A percentile compares a stretch with the other conserved stretches of the same genome.
Conservation (phyloP, 1,140 invertebrate genomes). For the Portunus trituberculatus region DNA sequence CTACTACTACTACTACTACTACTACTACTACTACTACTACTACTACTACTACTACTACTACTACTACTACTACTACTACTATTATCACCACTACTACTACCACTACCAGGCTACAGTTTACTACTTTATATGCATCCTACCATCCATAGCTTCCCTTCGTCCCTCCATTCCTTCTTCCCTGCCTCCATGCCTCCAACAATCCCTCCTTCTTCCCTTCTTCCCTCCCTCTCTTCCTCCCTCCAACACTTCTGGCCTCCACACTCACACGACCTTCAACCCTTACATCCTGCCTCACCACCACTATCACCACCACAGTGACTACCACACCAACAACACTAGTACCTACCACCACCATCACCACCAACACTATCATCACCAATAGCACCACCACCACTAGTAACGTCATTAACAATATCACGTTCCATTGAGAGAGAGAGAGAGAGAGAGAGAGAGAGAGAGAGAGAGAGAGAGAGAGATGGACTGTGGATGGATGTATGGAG, state of each 20-base stretch:
- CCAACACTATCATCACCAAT: not conserved
- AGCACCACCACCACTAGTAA: not conserved
- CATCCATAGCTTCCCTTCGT: no score
- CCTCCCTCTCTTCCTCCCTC: no score
- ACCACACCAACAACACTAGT: not conserved
- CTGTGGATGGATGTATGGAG: no score
- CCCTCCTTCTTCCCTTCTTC: no score
- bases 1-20: not conserved
- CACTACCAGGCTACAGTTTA: not conserved
- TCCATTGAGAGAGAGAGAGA: no score
- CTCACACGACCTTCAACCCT: no score
- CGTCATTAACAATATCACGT: not conserved
- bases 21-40: slow-evolving; percentile 20
- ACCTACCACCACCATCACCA: not conserved
- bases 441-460: no score
- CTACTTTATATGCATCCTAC: no score
- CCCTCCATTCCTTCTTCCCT: no score
- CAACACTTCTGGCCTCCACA: no score
- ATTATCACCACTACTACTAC: not conserved
- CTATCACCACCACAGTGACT: not conserved
- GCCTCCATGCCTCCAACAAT: no score
- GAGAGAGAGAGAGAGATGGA: no score
- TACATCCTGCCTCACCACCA: not conserved
- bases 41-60: slow-evolving; percentile 21
- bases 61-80: slow-evolving; percentile 22